Base-by-base conservation (phyloP, 2,888 invertebrate species). In the Stenchaetothrips biformis region DNA sequence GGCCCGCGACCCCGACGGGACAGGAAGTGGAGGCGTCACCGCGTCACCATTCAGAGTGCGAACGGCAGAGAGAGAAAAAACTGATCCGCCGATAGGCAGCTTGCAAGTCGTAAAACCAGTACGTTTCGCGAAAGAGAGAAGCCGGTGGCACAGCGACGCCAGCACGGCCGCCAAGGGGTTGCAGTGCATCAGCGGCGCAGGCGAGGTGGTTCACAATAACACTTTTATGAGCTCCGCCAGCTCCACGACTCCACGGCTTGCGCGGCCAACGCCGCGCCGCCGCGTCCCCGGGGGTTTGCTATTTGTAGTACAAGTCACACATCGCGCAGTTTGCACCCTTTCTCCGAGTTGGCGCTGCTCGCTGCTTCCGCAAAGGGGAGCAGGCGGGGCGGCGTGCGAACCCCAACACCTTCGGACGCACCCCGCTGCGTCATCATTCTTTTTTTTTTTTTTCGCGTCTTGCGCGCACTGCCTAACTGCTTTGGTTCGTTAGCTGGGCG, bases 281-380 rank as follows among this genome's bases (percentile, higher is more conserved):
- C 67, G 67, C 25, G 67, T 74, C 67, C 67, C 67, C 67, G 25
- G 67, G 67, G 67, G 67, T 74, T 74, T 74, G 67, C 67, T 74
- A 74, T 74, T 74, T 74, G 67, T 74, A 74, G 67, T 74, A 74
- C 67, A 74, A 67, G 21, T n/a, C 67, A 18, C 67, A 11, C 37
- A 37, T 37, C 37, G 25, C 25, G n/a, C 67, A 21, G 25, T 74
- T 74, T 25, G 67, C 67, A 74, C 67, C 67, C 67, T 74, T 74
- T 74, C 67, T 21, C 67, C 11, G 59, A 18, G 59, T 59, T 7
- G 18, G 25, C 21, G 67, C 21, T 25, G 21, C 21, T 21, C 59
- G 16, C 18, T 25, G 67, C 21, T 25, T 25, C 21, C 67, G 53
- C 67, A n/a, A 2, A 2, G 62, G n/a, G 9, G 62, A n/a, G 8